Conservation (phyloP, 2,113 vertebrate species). For the Taurulus bubalis region DNA sequence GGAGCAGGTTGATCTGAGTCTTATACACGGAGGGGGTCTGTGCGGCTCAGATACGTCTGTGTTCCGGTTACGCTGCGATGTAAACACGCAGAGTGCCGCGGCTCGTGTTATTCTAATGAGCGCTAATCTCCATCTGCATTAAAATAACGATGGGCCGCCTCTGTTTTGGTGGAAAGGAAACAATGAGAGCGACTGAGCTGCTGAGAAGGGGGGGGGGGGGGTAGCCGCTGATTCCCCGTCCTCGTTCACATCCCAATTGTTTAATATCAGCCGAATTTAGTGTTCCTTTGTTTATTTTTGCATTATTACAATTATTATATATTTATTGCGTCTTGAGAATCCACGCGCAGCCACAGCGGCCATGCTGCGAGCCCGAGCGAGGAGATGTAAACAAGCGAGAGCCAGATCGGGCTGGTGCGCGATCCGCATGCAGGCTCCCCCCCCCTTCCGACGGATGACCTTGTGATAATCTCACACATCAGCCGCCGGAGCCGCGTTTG, state of each 20-base stretch:
- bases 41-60: neutral
- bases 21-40: neutral
- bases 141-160: conserved; percentile 44
- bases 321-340: conserved; percentile 34
- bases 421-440: conserved; percentile 50
- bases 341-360: conserved; percentile 51
- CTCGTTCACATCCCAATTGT: conserved; percentile 32
- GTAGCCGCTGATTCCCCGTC: conserved; percentile 40
- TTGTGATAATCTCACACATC: conserved; percentile 82
- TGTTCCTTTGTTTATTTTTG: neutral
- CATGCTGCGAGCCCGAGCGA: conserved; percentile 54
- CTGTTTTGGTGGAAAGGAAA: conserved; percentile 63
- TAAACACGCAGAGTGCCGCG: neutral
- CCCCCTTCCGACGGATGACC: conserved; percentile 74
- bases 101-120: neutral
- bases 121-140: neutral
- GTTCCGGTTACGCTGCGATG: neutral
- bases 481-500: conserved; percentile 67
- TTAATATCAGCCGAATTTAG: conserved; percentile 7
- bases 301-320: neutral
- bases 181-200: conserved; percentile 57
- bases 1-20: conserved; percentile 70
- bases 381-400: conserved; percentile 75
- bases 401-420: conserved; percentile 64
- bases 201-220: conserved; percentile 34